Evolutionary conservation across 2,888 invertebrate genomes (phyloP).

Genomic region (Amphipyra berbera): DNA sequence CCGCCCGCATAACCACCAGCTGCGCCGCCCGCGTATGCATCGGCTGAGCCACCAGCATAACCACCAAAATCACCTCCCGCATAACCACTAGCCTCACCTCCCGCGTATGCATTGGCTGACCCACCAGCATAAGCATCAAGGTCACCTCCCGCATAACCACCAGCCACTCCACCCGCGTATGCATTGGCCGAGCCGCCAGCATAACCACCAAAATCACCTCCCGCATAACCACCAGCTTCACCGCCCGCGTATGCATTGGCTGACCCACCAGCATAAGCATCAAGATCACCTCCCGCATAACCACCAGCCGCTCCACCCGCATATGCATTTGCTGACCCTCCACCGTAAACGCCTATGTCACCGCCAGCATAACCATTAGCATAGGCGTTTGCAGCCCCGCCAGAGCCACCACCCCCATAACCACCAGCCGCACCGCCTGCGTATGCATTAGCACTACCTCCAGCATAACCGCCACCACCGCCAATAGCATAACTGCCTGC

Average conservation of each 20-base stretch:
- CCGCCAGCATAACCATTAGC: too few species aligned
- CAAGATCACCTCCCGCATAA: neutral
- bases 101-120: neutral
- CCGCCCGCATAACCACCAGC: neutral
- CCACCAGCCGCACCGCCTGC: neutral
- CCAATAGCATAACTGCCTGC: constrained; percentile 25
- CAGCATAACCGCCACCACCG: neutral
- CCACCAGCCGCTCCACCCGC: too few species aligned
- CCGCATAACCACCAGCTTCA: too few species aligned
- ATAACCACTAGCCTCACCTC: neutral
- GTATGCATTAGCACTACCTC: neutral
- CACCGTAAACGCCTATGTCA: neutral
- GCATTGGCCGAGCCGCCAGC: neutral
- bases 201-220: neutral
- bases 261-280: neutral
- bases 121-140: neutral
- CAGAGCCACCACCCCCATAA: too few species aligned
- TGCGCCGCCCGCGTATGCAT: neutral
- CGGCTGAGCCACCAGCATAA: neutral
- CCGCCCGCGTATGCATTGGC: too few species aligned
- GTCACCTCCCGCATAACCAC: neutral
- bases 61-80: neutral
- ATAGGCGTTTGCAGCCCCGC: too few species aligned
- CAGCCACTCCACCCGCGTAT: neutral
- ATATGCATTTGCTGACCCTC: too few species aligned